Conservation (phyloP, 2,797 vertebrate genomes). For the Sitta carolinensis region DNA sequence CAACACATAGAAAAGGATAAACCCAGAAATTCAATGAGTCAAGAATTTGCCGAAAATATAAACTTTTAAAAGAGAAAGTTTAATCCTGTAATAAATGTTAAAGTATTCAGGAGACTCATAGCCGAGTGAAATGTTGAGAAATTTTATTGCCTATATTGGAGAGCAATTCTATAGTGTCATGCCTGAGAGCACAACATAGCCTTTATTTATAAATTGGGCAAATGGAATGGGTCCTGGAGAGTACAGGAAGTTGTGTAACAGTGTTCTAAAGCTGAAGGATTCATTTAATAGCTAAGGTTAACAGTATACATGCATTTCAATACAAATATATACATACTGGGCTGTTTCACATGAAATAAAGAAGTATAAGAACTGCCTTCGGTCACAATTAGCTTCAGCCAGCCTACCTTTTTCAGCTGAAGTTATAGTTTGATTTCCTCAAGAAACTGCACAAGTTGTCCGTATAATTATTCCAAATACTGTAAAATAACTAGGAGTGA, state of each 20-base stretch:
- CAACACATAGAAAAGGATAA: neutral
- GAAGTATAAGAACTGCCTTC: neutral
- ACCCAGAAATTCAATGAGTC: neutral
- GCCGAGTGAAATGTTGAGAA: neutral
- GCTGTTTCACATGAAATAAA: neutral
- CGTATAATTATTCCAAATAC: neutral
- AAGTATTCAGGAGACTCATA: neutral
- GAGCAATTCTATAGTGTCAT: neutral
- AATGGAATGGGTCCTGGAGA: neutral
- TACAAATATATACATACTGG: neutral
- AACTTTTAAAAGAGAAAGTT: neutral
- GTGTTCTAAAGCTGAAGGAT: neutral
- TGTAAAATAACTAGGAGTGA: neutral
- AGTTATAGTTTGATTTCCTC: neutral
- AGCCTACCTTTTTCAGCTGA: neutral
- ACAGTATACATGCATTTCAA: neutral
- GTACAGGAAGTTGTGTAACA: neutral
- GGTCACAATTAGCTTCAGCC: accelerated
- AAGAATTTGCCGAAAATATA: neutral
- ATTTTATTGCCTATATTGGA: neutral
- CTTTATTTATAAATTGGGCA: slow-evolving; percentile 1
- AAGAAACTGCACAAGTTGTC: neutral
- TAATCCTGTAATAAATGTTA: neutral
- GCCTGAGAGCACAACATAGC: neutral
- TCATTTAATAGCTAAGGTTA: neutral